Percentiles rank a stretch among this genome's conserved stretches.
phyloP scores from a whole-genome alignment of 2,113 vertebrate genomes.

The Morone chrysops region DNA sequence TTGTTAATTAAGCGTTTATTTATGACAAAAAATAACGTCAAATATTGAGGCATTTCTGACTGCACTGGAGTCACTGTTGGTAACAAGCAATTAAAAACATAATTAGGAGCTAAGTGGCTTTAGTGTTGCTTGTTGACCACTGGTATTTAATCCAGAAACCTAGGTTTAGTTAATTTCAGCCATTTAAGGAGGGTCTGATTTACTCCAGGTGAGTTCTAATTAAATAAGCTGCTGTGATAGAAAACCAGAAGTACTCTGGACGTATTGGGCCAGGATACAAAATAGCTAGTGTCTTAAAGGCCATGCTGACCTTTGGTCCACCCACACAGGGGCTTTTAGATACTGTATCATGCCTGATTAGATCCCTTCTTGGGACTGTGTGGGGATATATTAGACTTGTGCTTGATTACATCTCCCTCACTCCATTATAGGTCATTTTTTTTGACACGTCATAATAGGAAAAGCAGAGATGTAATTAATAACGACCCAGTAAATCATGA shows the following conservation, averaged over 20 bases:
- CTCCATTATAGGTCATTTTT: background rate
- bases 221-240: background rate
- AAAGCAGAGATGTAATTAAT: background rate
- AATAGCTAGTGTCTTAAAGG: background rate
- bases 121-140: background rate
- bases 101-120: background rate
- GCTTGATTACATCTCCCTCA: too few species aligned
- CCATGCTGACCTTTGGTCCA: background rate
- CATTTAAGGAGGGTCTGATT: background rate
- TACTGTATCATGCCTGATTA: background rate
- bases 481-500: background rate
- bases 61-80: background rate
- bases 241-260: background rate
- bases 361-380: background rate
- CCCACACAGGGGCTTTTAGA: background rate
- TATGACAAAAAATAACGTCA: too few species aligned
- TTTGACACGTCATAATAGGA: background rate
- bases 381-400: too few species aligned
- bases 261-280: background rate
- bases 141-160: background rate
- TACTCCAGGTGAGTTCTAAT: background rate
- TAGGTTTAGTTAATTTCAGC: background rate
- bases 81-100: background rate
- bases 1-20: too few species aligned
- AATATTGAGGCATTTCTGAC: background rate